phyloP scores from a whole-genome alignment of 2,888 invertebrate species.

The Drosophila mulleri region DNA sequence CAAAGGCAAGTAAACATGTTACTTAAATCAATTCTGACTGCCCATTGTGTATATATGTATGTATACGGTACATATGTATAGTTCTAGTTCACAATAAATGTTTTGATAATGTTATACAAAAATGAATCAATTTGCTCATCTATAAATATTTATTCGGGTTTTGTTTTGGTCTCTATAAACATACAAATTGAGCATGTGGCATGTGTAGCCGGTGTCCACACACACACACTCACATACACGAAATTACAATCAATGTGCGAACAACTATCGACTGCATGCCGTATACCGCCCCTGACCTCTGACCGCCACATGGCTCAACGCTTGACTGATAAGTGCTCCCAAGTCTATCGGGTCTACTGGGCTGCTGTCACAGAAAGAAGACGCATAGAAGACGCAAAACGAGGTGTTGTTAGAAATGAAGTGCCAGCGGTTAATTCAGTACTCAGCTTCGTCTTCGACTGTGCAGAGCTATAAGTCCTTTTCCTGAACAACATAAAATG shows the following conservation, averaged over 20 bases:
- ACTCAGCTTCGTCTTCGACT: slow-evolving; percentile 39
- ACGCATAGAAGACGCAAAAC: slow-evolving; percentile 41
- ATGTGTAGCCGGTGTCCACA: background rate
- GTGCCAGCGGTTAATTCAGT: slow-evolving; percentile 35
- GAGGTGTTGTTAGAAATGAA: slow-evolving; percentile 40
- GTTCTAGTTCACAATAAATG: background rate
- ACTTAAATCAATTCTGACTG: background rate
- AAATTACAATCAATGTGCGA: background rate
- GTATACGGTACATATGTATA: background rate
- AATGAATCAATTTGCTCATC: too few species aligned
- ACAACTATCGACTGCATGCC: slow-evolving; percentile 11
- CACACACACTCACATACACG: background rate
- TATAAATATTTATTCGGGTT: too few species aligned
- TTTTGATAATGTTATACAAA: background rate
- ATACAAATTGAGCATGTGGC: slow-evolving; percentile 4
- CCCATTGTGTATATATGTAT: background rate
- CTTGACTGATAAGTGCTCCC: slow-evolving; percentile 15
- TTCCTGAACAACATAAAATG: slow-evolving; percentile 38
- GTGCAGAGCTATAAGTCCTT: slow-evolving; percentile 39
- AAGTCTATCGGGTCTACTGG: background rate
- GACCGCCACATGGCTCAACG: background rate
- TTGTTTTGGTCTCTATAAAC: slow-evolving; percentile 2
- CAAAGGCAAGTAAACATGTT: background rate
- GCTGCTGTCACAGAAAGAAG: background rate
- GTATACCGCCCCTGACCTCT: background rate